These are phyloP conservation scores for Manacus vitellinus DNA, from an alignment of 2,113 vertebrate genomes.

Conservation along the genomic window DNA sequence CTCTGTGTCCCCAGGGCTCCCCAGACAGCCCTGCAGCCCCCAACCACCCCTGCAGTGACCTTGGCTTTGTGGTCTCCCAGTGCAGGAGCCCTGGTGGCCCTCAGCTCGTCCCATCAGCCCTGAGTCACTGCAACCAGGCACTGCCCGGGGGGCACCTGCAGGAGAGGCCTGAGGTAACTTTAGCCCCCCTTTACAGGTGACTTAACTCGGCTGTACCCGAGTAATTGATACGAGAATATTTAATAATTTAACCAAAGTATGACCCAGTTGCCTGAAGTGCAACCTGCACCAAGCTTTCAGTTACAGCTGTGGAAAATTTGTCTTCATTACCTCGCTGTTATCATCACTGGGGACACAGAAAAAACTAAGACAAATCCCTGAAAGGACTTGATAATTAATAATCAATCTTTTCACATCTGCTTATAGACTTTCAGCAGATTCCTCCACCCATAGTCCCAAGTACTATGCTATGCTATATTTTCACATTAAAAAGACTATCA, in stretches of 20 bases:
- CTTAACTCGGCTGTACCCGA: fast-evolving
- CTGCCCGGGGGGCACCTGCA: not conserved
- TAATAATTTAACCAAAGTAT: not conserved
- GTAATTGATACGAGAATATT: not conserved
- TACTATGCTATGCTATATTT: not conserved
- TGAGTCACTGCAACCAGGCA: not conserved
- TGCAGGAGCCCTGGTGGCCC: fast-evolving
- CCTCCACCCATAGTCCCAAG: not conserved
- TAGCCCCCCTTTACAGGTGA: not conserved
- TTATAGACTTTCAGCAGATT: not conserved
- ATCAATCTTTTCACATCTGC: not conserved
- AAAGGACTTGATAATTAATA: not conserved
- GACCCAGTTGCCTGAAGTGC: not conserved
- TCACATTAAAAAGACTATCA: not conserved
- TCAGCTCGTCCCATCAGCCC: fast-evolving
- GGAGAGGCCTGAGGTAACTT: not conserved
- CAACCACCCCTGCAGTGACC: fast-evolving
- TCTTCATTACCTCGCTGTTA: not conserved
- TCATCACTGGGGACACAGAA: not conserved
- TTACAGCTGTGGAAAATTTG: not conserved
- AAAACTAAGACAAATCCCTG: not conserved
- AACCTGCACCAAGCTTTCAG: not conserved
- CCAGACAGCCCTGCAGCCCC: not conserved
- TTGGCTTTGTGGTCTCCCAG: fast-evolving
- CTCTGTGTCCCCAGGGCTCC: not conserved